Evolutionary conservation across 2,888 invertebrate species (phyloP).

Genomic region (Caenorhabditis sp.): DNA sequence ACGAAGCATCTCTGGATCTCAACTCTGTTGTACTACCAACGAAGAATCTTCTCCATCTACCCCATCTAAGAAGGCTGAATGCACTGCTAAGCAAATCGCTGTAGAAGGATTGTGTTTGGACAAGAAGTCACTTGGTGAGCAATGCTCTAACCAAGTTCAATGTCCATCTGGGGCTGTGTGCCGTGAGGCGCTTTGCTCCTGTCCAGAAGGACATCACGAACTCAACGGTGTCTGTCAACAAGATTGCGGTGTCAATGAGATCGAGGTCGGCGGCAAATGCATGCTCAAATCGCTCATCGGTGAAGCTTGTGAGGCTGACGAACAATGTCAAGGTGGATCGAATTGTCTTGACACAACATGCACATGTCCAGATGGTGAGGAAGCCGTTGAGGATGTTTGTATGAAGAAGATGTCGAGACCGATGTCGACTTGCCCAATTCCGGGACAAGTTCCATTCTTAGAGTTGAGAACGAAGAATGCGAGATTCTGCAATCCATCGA

Average conservation of each 20-base stretch:
- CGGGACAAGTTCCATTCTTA: constrained; percentile 63
- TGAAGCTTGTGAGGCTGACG: constrained; percentile 58
- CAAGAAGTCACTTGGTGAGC: constrained; percentile 55
- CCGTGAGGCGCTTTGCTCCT: constrained; percentile 63
- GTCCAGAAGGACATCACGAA: constrained; percentile 59
- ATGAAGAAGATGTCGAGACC: constrained; percentile 55
- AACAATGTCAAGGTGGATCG: constrained; percentile 63
- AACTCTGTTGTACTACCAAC: constrained; percentile 68
- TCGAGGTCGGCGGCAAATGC: constrained; percentile 61
- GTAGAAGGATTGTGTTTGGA: constrained; percentile 67
- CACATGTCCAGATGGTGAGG: constrained; percentile 62
- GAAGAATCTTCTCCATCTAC: constrained; percentile 22
- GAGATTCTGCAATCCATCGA: constrained; percentile 60
- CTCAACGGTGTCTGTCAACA: constrained; percentile 54
- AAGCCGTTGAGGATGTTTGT: constrained; percentile 55
- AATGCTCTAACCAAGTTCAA: constrained; percentile 64
- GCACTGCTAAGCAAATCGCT: constrained; percentile 65
- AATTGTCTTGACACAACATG: constrained; percentile 55
- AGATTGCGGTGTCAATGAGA: constrained; percentile 58
- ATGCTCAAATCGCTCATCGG: constrained; percentile 54
- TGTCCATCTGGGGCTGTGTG: constrained; percentile 62
- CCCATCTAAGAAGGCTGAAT: constrained; percentile 27
- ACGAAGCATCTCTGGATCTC: constrained; percentile 60
- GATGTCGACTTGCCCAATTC: constrained; percentile 64
- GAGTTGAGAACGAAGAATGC: constrained; percentile 58